Evolutionary conservation across 2,888 invertebrate genomes (phyloP), one percentile per base, ranked within the genome.

Genomic region (Melikaiella ostensackeni): DNA sequence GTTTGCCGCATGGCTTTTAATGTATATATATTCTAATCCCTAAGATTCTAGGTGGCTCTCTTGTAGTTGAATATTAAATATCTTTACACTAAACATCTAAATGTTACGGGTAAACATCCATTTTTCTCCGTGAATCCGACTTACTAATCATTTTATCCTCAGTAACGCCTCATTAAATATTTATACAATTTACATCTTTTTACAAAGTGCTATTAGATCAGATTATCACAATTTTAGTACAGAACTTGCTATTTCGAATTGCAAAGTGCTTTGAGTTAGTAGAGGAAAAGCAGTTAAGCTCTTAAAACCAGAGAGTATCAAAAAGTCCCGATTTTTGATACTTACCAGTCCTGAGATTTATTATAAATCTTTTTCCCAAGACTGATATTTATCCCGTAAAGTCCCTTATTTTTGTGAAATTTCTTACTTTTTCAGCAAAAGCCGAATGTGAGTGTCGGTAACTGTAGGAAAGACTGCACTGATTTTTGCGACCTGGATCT

Each of bases 391-490:
- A 42, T 16, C 42, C 5, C 42, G 42, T 16, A 5, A 42, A 42
- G 16, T 42, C 42, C 50, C 7, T 46, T 42, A 27, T n/a, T 9
- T 38, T 50, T 19, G 7, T 42, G 8, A 63, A 64, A 55, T 42
- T 75, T 93, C 96, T 96, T 94, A 98, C 98, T 97, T 97, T 92
- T 97, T 97, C 75, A 98, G 92, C 83, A 98, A 93, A 84, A 97
- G 93, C 86, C 96, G 95, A 88, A 98, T 97, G 89, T 97, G 97
- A 35, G 96, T 96, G 88, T 98, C 97, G 79, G 96, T 95, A 75
- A 97, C 98, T 9, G 98, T 98, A 2, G 98, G 98, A 90, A 98
- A 98, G 95, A 97, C 96, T 64, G 96, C 95, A 86, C 96, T 95
- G 85, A 97, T 96, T 92, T 96, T 97, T 59, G 95, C 93, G 19